These are phyloP conservation scores for Caligus rogercresseyi DNA, from an alignment of 1,140 invertebrate species.

Conservation along the genomic window DNA sequence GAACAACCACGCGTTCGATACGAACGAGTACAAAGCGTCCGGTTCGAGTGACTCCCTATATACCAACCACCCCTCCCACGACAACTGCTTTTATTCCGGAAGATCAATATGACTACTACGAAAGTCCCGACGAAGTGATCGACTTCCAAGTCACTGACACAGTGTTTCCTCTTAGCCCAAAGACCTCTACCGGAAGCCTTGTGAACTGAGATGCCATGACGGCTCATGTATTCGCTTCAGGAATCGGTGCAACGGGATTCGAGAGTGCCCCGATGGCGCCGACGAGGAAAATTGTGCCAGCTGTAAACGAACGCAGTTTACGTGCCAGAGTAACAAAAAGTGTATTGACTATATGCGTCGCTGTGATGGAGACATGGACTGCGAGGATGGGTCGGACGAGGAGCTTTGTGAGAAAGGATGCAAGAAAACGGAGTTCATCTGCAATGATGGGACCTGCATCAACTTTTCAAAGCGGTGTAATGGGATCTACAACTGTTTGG, in stretches of 20 bases:
- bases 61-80: too few species aligned
- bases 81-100: too few species aligned
- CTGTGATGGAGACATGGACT: slow-evolving; percentile 66
- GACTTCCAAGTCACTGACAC: neutral
- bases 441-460: slow-evolving; percentile 50
- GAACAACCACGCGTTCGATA: too few species aligned
- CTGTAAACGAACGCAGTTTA: slow-evolving; percentile 43
- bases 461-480: slow-evolving; percentile 42
- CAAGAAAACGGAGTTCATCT: slow-evolving; percentile 35
- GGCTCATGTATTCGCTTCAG: neutral
- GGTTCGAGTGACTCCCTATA: too few species aligned
- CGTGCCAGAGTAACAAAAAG: slow-evolving; percentile 56
- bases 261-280: slow-evolving; percentile 10
- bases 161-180: neutral
- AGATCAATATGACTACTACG: neutral
- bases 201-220: slow-evolving; percentile 3
- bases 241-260: slow-evolving; percentile 2
- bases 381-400: slow-evolving; percentile 62
- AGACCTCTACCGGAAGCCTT: too few species aligned
- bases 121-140: neutral
- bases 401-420: slow-evolving; percentile 36
- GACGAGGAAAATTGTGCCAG: slow-evolving; percentile 5
- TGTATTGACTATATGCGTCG: slow-evolving; percentile 69
- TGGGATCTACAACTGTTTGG: slow-evolving; percentile 45
- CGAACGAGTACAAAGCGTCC: too few species aligned